Evolutionary conservation across 2,113 vertebrate genomes (phyloP).

Genomic region (Orycteropus afer): DNA sequence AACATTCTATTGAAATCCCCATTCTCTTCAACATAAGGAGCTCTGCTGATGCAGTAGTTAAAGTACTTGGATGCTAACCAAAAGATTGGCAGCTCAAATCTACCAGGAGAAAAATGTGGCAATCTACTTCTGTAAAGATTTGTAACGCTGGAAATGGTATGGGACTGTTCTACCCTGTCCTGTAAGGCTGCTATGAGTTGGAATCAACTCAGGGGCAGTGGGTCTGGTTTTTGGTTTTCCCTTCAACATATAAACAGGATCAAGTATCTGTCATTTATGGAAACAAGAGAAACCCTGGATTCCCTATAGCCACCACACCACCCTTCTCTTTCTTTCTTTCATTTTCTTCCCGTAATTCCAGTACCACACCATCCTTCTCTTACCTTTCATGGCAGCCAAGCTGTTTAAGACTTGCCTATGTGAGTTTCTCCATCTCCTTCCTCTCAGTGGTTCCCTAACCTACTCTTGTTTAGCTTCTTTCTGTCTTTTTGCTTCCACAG

Average conservation of each 20-base stretch:
- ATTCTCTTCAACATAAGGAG: background rate
- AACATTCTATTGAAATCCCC: background rate
- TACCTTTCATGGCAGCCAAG: background rate
- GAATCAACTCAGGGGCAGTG: too few relatives aligned
- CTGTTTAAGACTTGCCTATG: background rate
- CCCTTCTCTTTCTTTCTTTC: too few relatives aligned
- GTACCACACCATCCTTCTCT: background rate
- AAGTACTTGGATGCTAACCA: too few relatives aligned
- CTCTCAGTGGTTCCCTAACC: background rate
- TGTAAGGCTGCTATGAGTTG: too few relatives aligned
- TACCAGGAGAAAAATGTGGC: too few relatives aligned
- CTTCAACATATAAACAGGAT: background rate
- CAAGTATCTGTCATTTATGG: background rate
- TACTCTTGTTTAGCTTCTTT: background rate
- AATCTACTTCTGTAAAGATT: too few relatives aligned
- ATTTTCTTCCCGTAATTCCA: too few relatives aligned
- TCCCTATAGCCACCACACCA: too few relatives aligned
- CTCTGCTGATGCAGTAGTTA: too few relatives aligned
- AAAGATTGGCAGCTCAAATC: too few relatives aligned
- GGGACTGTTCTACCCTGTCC: too few relatives aligned
- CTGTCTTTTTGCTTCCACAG: background rate
- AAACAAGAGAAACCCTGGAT: background rate
- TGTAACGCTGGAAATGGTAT: too few relatives aligned
- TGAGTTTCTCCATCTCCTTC: fast-evolving
- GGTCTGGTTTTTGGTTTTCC: background rate